A percentile compares a stretch with the other conserved stretches of the same genome.
These are phyloP conservation scores for Anguilla obscura DNA, from an alignment of 2,797 vertebrate genomes.

Conservation along the genomic window DNA sequence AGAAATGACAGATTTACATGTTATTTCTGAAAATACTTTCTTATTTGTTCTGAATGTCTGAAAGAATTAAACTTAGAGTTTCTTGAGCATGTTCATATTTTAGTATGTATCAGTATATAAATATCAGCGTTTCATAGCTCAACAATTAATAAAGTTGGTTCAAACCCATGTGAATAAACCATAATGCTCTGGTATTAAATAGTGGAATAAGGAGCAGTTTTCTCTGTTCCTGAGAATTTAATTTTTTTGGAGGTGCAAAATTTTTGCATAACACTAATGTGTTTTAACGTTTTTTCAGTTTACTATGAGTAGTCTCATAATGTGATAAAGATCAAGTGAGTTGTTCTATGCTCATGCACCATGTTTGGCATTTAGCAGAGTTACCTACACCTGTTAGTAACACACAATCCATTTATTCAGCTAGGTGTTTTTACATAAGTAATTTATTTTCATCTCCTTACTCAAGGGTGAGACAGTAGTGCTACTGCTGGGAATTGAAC, in stretches of 20 bases:
- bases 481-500: background rate
- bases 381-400: too few species aligned
- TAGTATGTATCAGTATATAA: background rate
- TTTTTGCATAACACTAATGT: too few species aligned
- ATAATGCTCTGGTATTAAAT: background rate
- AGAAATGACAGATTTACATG: conserved; percentile 14
- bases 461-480: background rate
- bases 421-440: background rate
- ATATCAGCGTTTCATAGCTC: background rate
- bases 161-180: background rate
- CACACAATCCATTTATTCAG: too few species aligned
- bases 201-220: background rate
- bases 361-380: too few species aligned
- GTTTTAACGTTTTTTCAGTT: too few species aligned
- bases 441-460: background rate
- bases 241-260: too few species aligned
- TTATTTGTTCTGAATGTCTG: background rate
- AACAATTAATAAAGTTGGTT: background rate
- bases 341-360: too few species aligned
- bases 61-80: background rate
- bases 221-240: too few species aligned
- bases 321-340: too few species aligned
- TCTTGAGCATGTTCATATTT: background rate
- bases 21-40: background rate
- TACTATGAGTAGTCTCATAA: too few species aligned